phyloP scores from a whole-genome alignment of 2,888 invertebrate genomes.

The Sesamia inferens region DNA sequence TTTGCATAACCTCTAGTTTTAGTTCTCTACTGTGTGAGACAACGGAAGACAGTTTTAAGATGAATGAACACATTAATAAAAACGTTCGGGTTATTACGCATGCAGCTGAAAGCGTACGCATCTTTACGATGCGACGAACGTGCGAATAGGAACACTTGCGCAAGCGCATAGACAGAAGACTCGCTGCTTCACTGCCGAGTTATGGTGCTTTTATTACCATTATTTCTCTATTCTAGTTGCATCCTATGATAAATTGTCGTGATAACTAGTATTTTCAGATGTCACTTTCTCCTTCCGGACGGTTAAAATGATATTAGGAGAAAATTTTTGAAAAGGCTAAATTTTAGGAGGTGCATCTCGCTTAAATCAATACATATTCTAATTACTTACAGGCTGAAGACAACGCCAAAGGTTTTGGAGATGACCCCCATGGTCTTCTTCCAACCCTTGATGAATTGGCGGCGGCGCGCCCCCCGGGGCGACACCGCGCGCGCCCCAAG shows the following conservation, averaged over 20 bases:
- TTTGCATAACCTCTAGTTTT: constrained; percentile 77
- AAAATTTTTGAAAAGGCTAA: constrained; percentile 5
- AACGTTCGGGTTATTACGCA: constrained; percentile 56
- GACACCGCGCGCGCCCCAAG: constrained; percentile 83
- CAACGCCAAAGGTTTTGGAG: constrained; percentile 94
- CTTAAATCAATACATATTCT: not conserved
- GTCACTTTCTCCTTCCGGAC: constrained; percentile 51
- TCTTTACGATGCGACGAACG: constrained; percentile 70
- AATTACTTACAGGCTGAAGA: constrained; percentile 94
- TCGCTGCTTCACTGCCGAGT: constrained; percentile 61
- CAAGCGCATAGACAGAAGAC: constrained; percentile 72
- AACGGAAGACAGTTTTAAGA: constrained; percentile 68
- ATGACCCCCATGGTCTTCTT: constrained; percentile 93
- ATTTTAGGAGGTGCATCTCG: constrained; percentile 6
- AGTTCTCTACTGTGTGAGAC: constrained; percentile 68
- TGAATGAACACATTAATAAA: constrained; percentile 64
- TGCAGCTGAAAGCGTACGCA: constrained; percentile 68
- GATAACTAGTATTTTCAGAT: constrained; percentile 68
- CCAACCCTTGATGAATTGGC: constrained; percentile 88
- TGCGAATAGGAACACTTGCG: constrained; percentile 86
- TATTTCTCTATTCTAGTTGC: constrained; percentile 66
- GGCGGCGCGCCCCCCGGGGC: constrained; percentile 87
- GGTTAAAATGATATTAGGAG: constrained; percentile 25
- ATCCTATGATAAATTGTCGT: constrained; percentile 72
- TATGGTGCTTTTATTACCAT: constrained; percentile 76